Base-by-base conservation (phyloP, 35 echinoderm and acorn worm genomes). In the Chiridota heheva region DNA sequence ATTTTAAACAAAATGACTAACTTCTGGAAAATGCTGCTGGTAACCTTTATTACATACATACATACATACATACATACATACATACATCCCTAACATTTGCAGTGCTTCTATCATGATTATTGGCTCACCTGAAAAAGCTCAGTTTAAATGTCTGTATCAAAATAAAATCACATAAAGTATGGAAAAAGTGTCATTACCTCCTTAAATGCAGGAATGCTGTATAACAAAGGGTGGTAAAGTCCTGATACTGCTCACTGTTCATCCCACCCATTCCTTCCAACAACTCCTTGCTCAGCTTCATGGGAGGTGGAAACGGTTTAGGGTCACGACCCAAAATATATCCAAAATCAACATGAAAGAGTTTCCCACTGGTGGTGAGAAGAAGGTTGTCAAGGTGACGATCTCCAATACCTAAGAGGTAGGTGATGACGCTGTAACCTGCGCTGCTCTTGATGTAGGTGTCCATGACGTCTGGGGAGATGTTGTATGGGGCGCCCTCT, bases 201-300 rank as follows among this genome's bases (percentile, higher is more conserved):
- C 95, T 78, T 17, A 98, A 86, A 91, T 98, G 95, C 8, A 98
- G 89, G 38, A 98, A 98, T 46, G 95, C 80, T 40, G 95, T 98
- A 42, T 91, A 97, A 56, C 95, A 98, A 67, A 91, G 81, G 40
- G 86, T 98, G 36, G 82, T 73, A 36, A 98, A 97, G 16, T 98
- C 95, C 47, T 98, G 95, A 70, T 88, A 98, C 57, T 88, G 95
- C 67, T 98, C 89, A 65, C 95, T 90, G 44, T 81, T 60, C 5
- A 89, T 86, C 36, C 95, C 95, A 12, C 95, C 95, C 95, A 98
- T 98, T 13, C 89, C 95, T 66, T 98, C 95, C 72, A 98, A 72
- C 95, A 98, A 91, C 58, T 98, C 95, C 43, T 98, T 98, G 49
- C 89, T 98, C 36, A 98, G 82, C 59, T 98, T 98, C 95, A 98